These are phyloP conservation scores for Cordylochernes scorpioides DNA, from an alignment of 2,888 invertebrate species.

Conservation along the genomic window DNA sequence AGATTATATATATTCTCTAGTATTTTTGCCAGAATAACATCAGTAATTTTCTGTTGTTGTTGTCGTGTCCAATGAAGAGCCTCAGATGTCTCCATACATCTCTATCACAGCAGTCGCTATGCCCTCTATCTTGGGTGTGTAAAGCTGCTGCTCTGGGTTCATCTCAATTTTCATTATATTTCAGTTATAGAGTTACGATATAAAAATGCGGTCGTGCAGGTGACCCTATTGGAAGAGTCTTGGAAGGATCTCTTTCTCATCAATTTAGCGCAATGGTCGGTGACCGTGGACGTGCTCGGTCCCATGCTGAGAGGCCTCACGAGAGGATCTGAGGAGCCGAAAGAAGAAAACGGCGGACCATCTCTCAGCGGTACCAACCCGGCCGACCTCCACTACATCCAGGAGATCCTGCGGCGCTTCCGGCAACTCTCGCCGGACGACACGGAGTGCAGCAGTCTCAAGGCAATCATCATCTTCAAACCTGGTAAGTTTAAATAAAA, in stretches of 20 bases:
- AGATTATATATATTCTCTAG: no score
- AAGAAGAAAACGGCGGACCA: slow-evolving; percentile 3
- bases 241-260: slow-evolving; percentile 78
- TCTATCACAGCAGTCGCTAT: no score
- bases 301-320: slow-evolving; percentile 22
- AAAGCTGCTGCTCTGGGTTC: no score
- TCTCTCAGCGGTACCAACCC: not conserved
- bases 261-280: slow-evolving; percentile 73
- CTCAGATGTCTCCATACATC: no score
- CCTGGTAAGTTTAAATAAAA: slow-evolving; percentile 33
- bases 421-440: slow-evolving; percentile 67
- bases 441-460: slow-evolving; percentile 80
- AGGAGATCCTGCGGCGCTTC: slow-evolving; percentile 64
- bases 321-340: not conserved
- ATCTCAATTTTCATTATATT: no score
- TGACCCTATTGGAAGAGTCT: slow-evolving; percentile 47
- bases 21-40: no score
- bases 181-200: no score
- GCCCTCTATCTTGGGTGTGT: no score
- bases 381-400: slow-evolving; percentile 20
- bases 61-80: no score
- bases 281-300: slow-evolving; percentile 58
- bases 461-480: slow-evolving; percentile 66
- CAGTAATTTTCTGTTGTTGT: no score
- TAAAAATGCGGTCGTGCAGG: slow-evolving; percentile 18